phyloP scores from a whole-genome alignment of 2,888 invertebrate species.

The Osmoderma eremita region DNA sequence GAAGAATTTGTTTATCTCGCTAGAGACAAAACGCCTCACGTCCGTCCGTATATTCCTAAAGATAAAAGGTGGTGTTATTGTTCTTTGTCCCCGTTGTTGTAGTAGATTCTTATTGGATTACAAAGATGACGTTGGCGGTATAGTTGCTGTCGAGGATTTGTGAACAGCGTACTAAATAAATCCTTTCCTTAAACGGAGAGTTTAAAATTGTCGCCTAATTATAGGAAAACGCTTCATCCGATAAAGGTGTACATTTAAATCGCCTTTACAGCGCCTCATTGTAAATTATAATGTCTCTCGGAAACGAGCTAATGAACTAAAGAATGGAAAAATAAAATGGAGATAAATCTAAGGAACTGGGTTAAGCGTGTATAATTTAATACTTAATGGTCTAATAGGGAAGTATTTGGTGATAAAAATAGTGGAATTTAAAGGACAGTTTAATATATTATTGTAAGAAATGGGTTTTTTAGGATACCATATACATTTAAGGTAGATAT shows the following conservation, averaged over 20 bases:
- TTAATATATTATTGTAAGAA: too few relatives aligned
- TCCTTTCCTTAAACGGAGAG: slow-evolving; percentile 23
- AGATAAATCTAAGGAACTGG: slow-evolving; percentile 14
- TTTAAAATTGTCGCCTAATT: slow-evolving; percentile 32
- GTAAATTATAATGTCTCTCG: slow-evolving; percentile 24
- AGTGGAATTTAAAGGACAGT: too few relatives aligned
- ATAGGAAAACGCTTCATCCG: slow-evolving; percentile 26
- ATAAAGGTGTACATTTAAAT: slow-evolving; percentile 20
- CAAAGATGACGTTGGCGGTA: slow-evolving; percentile 12
- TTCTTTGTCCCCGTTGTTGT: not conserved
- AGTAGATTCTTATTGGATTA: slow-evolving; percentile 17
- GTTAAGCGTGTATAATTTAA: slow-evolving; percentile 15
- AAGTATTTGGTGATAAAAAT: too few relatives aligned
- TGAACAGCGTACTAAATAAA: slow-evolving; percentile 10
- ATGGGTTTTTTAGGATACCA: too few relatives aligned
- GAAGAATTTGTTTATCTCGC: slow-evolving; percentile 32
- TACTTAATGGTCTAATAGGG: too few relatives aligned
- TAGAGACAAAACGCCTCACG: slow-evolving; percentile 14
- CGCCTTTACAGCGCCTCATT: slow-evolving; percentile 15
- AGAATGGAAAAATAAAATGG: slow-evolving; percentile 10
- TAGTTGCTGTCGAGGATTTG: too few relatives aligned
- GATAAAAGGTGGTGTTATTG: slow-evolving; percentile 31
- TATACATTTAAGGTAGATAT: too few relatives aligned
- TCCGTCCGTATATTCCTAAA: not conserved
- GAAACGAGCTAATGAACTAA: slow-evolving; percentile 19